Percentiles rank a stretch among this genome's conserved stretches.
Evolutionary conservation across 2,888 invertebrate species (phyloP).

Genomic region (Sylvicola fuscatus): DNA sequence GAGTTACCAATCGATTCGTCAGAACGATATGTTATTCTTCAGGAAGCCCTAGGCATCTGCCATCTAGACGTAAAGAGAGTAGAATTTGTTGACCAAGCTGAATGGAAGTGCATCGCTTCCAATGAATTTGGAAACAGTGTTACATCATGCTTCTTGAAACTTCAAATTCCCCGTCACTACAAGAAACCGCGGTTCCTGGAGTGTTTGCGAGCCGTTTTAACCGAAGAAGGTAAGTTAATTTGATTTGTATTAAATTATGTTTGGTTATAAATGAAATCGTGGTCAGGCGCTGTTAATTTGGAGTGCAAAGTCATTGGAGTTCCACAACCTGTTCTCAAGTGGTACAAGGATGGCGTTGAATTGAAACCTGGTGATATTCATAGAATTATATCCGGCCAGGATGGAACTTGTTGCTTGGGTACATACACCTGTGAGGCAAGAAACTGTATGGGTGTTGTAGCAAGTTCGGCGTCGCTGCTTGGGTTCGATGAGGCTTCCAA

Average conservation of each 20-base stretch:
- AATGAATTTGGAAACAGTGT: slow-evolving; percentile 80
- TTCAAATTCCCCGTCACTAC: slow-evolving; percentile 70
- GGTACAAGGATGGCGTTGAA: slow-evolving; percentile 83
- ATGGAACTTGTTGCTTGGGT: slow-evolving; percentile 74
- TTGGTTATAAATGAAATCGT: slow-evolving; percentile 1
- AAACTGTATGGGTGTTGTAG: slow-evolving; percentile 79
- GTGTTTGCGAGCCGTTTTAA: slow-evolving; percentile 62
- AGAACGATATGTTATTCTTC: slow-evolving; percentile 44
- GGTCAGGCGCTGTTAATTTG: slow-evolving; percentile 64
- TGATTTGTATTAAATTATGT: neutral
- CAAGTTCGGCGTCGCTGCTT: slow-evolving; percentile 69
- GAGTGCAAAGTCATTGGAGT: slow-evolving; percentile 88
- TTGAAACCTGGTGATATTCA: slow-evolving; percentile 82
- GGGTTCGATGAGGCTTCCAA: slow-evolving; percentile 63
- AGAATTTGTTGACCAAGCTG: slow-evolving; percentile 70
- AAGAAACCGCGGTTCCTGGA: slow-evolving; percentile 77
- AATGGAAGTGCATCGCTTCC: slow-evolving; percentile 79
- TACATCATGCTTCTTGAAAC: slow-evolving; percentile 67
- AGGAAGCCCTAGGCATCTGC: slow-evolving; percentile 50
- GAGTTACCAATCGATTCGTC: slow-evolving; percentile 52
- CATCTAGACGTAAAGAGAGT: slow-evolving; percentile 50
- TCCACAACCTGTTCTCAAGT: slow-evolving; percentile 72
- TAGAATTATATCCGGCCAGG: slow-evolving; percentile 73
- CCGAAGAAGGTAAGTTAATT: slow-evolving; percentile 38
- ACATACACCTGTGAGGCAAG: slow-evolving; percentile 80